Evolutionary conservation across 2,888 invertebrate genomes (phyloP).

Genomic region (Agrilus biguttatus): DNA sequence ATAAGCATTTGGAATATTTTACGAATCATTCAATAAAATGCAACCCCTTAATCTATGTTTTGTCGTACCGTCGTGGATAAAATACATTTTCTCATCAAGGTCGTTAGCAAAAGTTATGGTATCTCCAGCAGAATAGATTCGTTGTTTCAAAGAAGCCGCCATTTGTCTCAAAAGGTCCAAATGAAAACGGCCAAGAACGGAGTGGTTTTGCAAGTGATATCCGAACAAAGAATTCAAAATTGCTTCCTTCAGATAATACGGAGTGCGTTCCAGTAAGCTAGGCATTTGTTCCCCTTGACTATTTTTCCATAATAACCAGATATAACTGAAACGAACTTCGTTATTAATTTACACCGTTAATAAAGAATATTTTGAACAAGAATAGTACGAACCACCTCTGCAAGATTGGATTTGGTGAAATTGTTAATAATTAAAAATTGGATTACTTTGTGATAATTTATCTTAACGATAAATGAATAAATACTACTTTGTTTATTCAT

Average conservation of each 20-base stretch:
- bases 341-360: no score
- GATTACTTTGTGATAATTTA: no score
- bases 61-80: constrained; percentile 11
- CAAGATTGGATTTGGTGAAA: no score
- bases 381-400: no score
- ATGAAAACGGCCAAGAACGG: constrained; percentile 13
- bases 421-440: no score
- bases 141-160: constrained; percentile 10
- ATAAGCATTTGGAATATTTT: no score
- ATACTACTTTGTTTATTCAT: no score
- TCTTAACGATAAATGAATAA: no score
- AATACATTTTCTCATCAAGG: constrained; percentile 17
- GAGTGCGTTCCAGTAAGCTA: constrained; percentile 12
- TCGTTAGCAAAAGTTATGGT: constrained; percentile 14
- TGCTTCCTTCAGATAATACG: constrained; percentile 16
- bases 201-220: constrained; percentile 13
- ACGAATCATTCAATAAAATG: no score
- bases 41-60: no score
- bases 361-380: no score
- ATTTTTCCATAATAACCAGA: constrained; percentile 8
- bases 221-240: constrained; percentile 16
- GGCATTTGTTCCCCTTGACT: constrained; percentile 9
- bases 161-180: constrained; percentile 16
- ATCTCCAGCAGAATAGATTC: constrained; percentile 14
- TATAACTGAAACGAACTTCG: constrained; percentile 2